Evolutionary conservation across 2,888 invertebrate species (phyloP).

Genomic region (Apeira syringaria): DNA sequence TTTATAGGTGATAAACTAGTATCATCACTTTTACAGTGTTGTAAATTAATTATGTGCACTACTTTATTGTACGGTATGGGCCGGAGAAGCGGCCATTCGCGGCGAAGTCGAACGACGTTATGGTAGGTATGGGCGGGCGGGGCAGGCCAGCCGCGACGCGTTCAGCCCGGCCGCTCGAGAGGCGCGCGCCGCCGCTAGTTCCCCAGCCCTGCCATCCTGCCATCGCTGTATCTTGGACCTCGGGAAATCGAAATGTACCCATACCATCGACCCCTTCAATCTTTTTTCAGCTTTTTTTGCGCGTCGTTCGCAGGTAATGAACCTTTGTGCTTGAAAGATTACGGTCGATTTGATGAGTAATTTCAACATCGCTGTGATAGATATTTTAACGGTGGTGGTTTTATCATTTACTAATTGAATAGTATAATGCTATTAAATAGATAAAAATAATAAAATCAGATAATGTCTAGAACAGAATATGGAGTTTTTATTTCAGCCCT

Average conservation of each 20-base stretch:
- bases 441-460: no score
- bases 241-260: constrained; percentile 28
- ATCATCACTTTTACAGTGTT: constrained; percentile 81
- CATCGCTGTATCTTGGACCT: constrained; percentile 39
- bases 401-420: no score
- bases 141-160: constrained; percentile 46
- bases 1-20: constrained; percentile 80
- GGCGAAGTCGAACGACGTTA: constrained; percentile 60
- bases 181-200: constrained; percentile 60
- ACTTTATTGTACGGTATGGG: constrained; percentile 46
- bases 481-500: no score
- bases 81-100: constrained; percentile 64
- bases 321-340: constrained; percentile 26
- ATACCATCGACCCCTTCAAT: constrained; percentile 42
- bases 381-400: no score
- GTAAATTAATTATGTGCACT: constrained; percentile 78
- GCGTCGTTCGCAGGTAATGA: constrained; percentile 32
- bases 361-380: constrained; percentile 13
- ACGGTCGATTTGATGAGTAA: constrained; percentile 26
- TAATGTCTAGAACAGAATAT: no score
- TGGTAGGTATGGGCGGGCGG: constrained; percentile 70
- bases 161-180: constrained; percentile 36
- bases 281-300: constrained; percentile 36
- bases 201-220: constrained; percentile 10
- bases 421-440: no score